Percentiles rank a stretch among this genome's conserved stretches.
Evolutionary conservation across 2,113 vertebrate genomes (phyloP).

Genomic region (Pipra filicauda): DNA sequence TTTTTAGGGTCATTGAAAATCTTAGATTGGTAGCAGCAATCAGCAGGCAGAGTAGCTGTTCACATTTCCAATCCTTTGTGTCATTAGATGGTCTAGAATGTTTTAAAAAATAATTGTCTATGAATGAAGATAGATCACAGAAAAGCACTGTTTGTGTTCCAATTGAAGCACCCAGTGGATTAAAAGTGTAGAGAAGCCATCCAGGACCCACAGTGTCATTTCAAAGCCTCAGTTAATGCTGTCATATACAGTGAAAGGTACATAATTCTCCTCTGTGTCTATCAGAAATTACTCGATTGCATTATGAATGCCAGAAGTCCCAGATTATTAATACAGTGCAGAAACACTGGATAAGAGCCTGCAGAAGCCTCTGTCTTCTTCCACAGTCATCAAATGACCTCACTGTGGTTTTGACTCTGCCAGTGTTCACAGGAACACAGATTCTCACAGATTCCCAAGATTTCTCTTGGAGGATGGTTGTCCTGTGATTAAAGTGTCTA

Average conservation of each 20-base stretch:
- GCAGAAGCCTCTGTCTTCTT: slow-evolving; percentile 34
- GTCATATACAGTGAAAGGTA: not conserved
- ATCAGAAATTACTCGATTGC: slow-evolving; percentile 25
- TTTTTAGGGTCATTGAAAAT: not conserved
- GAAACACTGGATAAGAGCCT: slow-evolving; percentile 6
- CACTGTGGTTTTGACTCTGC: slow-evolving; percentile 61
- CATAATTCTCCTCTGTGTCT: not conserved
- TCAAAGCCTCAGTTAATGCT: not conserved
- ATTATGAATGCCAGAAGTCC: slow-evolving; percentile 8
- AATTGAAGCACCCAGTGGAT: not conserved
- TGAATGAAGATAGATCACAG: not conserved
- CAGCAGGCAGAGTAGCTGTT: not conserved
- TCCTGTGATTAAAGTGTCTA: not conserved
- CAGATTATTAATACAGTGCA: slow-evolving; percentile 14
- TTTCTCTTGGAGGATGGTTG: slow-evolving; percentile 16
- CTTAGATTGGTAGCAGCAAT: not conserved
- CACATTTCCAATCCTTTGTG: not conserved
- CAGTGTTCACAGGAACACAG: slow-evolving; percentile 18
- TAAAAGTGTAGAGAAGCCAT: not conserved
- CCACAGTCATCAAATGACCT: slow-evolving; percentile 42
- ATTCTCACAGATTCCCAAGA: slow-evolving; percentile 29
- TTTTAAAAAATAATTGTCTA: not conserved
- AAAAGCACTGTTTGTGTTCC: not conserved
- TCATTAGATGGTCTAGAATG: not conserved
- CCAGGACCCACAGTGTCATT: not conserved